A percentile compares a stretch with the other conserved stretches of the same genome.
phyloP scores from a whole-genome alignment of 1,140 invertebrate species.

The Pseudomyrmex concolor region DNA sequence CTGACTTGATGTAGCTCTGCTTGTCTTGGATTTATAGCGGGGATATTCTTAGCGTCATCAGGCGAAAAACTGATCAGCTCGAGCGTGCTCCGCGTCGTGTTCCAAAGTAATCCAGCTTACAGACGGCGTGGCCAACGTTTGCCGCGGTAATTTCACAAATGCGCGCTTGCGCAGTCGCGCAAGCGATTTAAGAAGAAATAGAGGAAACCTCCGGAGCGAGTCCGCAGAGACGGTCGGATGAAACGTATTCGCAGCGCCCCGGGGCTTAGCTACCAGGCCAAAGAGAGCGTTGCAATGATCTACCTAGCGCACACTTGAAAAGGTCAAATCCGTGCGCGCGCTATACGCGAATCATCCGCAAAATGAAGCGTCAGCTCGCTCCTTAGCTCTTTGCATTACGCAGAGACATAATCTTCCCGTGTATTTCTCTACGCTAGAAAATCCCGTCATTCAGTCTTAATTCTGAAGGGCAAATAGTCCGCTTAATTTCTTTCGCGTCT shows the following conservation, averaged over 20 bases:
- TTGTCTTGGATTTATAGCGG: conserved; percentile 32
- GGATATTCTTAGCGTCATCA: conserved; percentile 11
- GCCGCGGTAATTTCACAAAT: conserved; percentile 56
- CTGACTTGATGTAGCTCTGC: conserved; percentile 23
- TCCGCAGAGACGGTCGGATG: not conserved
- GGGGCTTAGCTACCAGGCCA: conserved; percentile 16
- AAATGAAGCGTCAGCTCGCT: conserved; percentile 43
- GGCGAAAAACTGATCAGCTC: conserved; percentile 55
- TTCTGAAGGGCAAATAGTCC: conserved; percentile 39
- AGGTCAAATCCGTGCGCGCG: conserved; percentile 26
- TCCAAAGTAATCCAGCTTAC: conserved; percentile 55
- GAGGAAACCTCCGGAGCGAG: conserved; percentile 10
- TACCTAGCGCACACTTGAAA: not conserved
- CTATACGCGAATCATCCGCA: not conserved
- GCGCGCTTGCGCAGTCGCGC: conserved; percentile 39
- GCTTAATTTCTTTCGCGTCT: conserved; percentile 36
- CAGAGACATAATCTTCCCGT: conserved; percentile 14
- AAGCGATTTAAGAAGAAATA: conserved; percentile 15
- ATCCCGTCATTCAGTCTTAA: conserved; percentile 36
- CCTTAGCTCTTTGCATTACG: conserved; percentile 9
- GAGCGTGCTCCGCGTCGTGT: conserved; percentile 13
- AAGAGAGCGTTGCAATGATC: conserved; percentile 15
- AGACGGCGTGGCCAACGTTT: conserved; percentile 39
- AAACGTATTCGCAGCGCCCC: conserved; percentile 23
- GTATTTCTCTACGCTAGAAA: not conserved